Percentiles rank a stretch among this genome's conserved stretches.
phyloP scores from a whole-genome alignment of 2,888 invertebrate genomes.

The Nymphalis c-album region DNA sequence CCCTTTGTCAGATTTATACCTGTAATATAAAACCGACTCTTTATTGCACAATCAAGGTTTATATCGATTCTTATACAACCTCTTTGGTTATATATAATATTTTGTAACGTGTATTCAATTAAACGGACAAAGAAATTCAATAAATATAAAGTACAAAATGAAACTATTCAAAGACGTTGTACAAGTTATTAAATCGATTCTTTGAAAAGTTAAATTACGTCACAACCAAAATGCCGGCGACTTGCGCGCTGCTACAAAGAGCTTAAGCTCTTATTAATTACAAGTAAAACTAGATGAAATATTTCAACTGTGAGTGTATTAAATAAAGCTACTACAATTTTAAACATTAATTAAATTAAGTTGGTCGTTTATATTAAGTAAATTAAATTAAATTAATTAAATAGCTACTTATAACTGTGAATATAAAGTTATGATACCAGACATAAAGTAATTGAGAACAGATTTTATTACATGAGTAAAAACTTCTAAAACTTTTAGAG shows the following conservation, averaged over 20 bases:
- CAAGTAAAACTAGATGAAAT: neutral
- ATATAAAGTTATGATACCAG: too few relatives aligned
- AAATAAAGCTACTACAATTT: neutral
- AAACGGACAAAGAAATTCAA: too few relatives aligned
- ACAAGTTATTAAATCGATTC: conserved; percentile 2
- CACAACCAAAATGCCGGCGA: neutral
- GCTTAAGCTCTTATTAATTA: neutral
- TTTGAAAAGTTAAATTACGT: conserved; percentile 5
- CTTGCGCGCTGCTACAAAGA: neutral
- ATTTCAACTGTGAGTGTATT: neutral
- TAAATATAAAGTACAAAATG: neutral
- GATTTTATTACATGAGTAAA: too few relatives aligned
- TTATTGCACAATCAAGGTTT: neutral
- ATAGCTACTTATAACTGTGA: too few relatives aligned
- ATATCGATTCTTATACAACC: too few relatives aligned
- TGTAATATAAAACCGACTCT: conserved; percentile 51
- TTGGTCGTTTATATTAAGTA: neutral
- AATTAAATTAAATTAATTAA: too few relatives aligned
- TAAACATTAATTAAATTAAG: neutral
- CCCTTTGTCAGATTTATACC: conserved; percentile 78
- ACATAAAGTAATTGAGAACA: too few relatives aligned
- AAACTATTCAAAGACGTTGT: neutral
- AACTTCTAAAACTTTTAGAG: too few relatives aligned
- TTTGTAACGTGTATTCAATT: too few relatives aligned
- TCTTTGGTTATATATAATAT: too few relatives aligned